A percentile compares a stretch with the other conserved stretches of the same genome.
phyloP scores from a whole-genome alignment of 2,797 vertebrate genomes.

The Labeo calbasu region DNA sequence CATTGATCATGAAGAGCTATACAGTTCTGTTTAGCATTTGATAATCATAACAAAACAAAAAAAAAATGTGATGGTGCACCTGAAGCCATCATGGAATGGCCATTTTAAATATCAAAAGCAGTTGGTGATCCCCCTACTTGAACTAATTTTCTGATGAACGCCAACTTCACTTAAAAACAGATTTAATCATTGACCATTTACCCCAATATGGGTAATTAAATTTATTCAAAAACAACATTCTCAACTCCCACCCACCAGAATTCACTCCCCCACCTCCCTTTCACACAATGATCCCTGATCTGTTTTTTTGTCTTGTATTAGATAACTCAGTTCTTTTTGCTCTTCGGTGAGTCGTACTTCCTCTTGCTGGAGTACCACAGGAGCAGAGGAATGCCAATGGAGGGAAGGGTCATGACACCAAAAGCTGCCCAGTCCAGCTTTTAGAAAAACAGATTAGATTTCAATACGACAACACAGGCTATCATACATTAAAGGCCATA shows the following conservation, averaged over 20 bases:
- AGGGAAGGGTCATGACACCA: constrained; percentile 96
- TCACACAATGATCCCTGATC: constrained; percentile 12
- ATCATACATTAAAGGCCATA: neutral
- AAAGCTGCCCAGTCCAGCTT: constrained; percentile 97
- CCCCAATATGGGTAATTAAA: constrained; percentile 75
- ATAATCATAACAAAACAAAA: constrained; percentile 28
- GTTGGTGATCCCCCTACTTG: neutral
- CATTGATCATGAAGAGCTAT: neutral
- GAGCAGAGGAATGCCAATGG: constrained; percentile 93
- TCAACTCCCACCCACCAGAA: neutral
- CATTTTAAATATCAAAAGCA: neutral
- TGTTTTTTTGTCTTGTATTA: neutral
- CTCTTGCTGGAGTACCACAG: constrained; percentile 98
- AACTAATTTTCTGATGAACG: neutral
- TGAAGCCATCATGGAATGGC: neutral
- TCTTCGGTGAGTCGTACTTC: constrained; percentile 91
- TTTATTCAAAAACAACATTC: constrained; percentile 34
- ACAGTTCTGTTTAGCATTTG: constrained; percentile 2
- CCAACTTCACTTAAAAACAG: constrained; percentile 26
- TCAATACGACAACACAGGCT: neutral
- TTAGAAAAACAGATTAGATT: neutral
- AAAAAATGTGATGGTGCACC: neutral
- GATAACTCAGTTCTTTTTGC: constrained; percentile 88
- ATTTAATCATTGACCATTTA: constrained; percentile 55
- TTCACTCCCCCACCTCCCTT: neutral